Evolutionary conservation across 2,113 vertebrate species (phyloP), one percentile per base, ranked within the genome.

Genomic region (Meles meles): DNA sequence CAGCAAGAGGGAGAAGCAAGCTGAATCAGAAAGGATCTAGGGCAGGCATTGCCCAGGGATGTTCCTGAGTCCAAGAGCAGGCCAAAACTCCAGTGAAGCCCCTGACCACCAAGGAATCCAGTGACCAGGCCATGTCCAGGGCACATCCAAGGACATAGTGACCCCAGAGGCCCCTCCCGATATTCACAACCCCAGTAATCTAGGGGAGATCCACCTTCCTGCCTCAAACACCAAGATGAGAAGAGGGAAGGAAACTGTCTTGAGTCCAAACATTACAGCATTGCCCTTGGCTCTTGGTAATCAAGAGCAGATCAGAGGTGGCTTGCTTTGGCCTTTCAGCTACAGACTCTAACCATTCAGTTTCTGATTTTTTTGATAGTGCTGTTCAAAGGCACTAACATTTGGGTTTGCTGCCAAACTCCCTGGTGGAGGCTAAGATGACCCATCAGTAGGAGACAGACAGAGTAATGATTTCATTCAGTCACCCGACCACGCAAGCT

Each of bases 101-200:
- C 44, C 9, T 10, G 29, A 47, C 29, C 17, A 47, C 65, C 52
- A 47, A 39, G 49, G 21, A 37, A 47, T 61, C 23, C 42, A 79
- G 57, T 13, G 44, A 34, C 52, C 63, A 83, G 29, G 39, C 7
- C 25, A 59, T 47, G 37, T 23, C 12, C 44, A 20, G 57, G 8
- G 5, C 12, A 84, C 42, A 76, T 23, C 23, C 31, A 1, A 39
- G n/a, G 31, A 72, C 39, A 47, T 2, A 31, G 52, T 14, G 15
- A 84, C 55, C 47, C 42, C 21, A 14, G 57, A 55, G 12, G 4
- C 44, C 47, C 8, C 9, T 20, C 20, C 2, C 25, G 39, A 74
- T 8, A 20, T 14, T 42, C 34, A 15, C 39, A 67, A 14, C 4
- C 23, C 20, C 6, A 18, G 2, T 25, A 39, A 5, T 6, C 0